These are phyloP conservation scores for Drosophila parvula DNA, from an alignment of 1,140 invertebrate genomes.

Conservation along the genomic window DNA sequence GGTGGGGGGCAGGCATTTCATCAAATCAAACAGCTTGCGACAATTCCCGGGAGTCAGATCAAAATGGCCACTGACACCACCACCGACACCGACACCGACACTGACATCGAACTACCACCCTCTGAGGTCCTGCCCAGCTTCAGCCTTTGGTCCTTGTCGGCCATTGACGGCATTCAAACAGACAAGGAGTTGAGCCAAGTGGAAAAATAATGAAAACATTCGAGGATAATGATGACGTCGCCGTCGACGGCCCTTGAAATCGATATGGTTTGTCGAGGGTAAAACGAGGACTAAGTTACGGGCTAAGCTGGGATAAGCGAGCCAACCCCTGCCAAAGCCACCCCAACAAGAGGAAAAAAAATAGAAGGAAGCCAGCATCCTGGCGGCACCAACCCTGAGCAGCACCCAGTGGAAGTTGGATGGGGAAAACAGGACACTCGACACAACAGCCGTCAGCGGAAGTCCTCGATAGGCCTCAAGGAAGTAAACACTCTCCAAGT, in stretches of 20 bases:
- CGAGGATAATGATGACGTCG: constrained; percentile 74
- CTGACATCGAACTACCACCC: constrained; percentile 17
- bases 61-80: constrained; percentile 66
- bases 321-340: constrained; percentile 22
- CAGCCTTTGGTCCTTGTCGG: constrained; percentile 36
- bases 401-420: constrained; percentile 11
- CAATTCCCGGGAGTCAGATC: constrained; percentile 76
- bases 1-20: constrained; percentile 54
- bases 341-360: constrained; percentile 11
- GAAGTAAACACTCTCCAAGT: constrained; percentile 73
- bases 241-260: constrained; percentile 61
- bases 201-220: constrained; percentile 84
- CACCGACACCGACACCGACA: too few relatives aligned
- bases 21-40: constrained; percentile 60
- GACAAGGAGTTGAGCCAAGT: constrained; percentile 84
- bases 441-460: constrained; percentile 57
- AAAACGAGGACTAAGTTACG: constrained; percentile 44
- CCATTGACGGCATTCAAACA: constrained; percentile 81
- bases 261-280: constrained; percentile 44
- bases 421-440: constrained; percentile 26
- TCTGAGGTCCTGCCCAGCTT: neutral
- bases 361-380: constrained; percentile 13
- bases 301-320: constrained; percentile 65
- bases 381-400: constrained; percentile 7
- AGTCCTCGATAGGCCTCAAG: constrained; percentile 75